Evolutionary conservation across 2,888 invertebrate species (phyloP).

Genomic region (Brenthis ino): DNA sequence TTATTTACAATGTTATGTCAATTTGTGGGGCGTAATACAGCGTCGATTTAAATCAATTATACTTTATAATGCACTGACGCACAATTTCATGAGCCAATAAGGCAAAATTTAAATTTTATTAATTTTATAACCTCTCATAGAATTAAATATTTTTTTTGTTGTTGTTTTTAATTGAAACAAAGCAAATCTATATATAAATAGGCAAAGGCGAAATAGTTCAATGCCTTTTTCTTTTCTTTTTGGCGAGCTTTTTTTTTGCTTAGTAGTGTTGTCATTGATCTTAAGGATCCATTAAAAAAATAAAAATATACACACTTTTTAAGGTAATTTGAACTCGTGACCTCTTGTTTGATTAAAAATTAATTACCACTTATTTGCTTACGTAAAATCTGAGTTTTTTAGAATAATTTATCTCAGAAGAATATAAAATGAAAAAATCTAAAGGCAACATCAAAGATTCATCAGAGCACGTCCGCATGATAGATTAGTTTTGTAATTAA

Average conservation of each 20-base stretch:
- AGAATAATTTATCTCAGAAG: neutral
- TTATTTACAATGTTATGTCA: neutral
- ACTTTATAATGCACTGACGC: slow-evolving; percentile 4
- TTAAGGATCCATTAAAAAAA: neutral
- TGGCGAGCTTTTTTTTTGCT: no score
- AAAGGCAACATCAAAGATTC: slow-evolving; percentile 19
- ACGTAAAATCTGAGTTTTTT: no score
- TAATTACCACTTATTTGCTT: no score
- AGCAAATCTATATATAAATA: neutral
- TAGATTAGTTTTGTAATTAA: slow-evolving; percentile 34
- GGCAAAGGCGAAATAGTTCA: neutral
- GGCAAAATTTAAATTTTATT: no score
- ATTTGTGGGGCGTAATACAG: neutral
- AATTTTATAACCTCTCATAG: no score
- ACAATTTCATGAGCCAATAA: no score
- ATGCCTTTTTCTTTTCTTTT: neutral
- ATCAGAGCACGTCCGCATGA: slow-evolving; percentile 29
- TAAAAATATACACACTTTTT: neutral
- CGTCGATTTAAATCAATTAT: slow-evolving; percentile 15
- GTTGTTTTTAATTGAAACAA: no score
- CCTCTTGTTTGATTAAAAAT: no score
- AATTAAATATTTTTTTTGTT: no score
- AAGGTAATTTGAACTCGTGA: neutral
- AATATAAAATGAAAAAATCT: slow-evolving; percentile 1
- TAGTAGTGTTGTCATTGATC: no score